phyloP scores from a whole-genome alignment of 1,140 invertebrate species.

The Metaphire vulgaris region DNA sequence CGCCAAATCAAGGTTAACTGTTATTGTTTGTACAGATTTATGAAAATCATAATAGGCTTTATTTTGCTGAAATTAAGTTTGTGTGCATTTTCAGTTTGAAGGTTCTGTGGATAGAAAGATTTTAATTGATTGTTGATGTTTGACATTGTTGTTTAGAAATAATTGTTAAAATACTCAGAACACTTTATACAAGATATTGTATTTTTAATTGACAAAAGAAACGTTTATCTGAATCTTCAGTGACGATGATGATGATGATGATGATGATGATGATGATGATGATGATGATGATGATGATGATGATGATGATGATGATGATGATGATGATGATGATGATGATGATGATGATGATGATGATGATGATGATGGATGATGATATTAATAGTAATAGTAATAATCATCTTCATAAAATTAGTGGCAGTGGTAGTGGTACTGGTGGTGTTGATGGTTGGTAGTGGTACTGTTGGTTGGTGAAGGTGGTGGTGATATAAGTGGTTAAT shows the following conservation, averaged over 20 bases:
- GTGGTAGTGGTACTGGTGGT: neutral
- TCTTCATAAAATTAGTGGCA: no score
- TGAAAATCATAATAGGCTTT: neutral
- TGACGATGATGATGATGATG: neutral
- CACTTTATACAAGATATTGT: no score
- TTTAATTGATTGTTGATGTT: neutral
- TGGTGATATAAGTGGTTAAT: neutral
- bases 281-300: constrained; percentile 8
- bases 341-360: constrained; percentile 7
- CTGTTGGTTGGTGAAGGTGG: neutral
- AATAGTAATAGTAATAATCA: neutral
- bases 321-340: constrained; percentile 1
- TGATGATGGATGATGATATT: no score
- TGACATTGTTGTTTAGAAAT: neutral
- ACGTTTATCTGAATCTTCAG: constrained; percentile 50
- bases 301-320: neutral
- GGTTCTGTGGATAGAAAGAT: no score
- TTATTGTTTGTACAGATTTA: neutral
- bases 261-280: constrained; percentile 11
- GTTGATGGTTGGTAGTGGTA: neutral
- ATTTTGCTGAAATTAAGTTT: neutral
- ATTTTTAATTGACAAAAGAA: neutral
- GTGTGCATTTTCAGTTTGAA: neutral
- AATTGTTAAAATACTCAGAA: no score
- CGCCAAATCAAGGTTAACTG: constrained; percentile 79